phyloP scores from a whole-genome alignment of 92 coral and sea anemone genomes.

The Palythoa heliodiscus region DNA sequence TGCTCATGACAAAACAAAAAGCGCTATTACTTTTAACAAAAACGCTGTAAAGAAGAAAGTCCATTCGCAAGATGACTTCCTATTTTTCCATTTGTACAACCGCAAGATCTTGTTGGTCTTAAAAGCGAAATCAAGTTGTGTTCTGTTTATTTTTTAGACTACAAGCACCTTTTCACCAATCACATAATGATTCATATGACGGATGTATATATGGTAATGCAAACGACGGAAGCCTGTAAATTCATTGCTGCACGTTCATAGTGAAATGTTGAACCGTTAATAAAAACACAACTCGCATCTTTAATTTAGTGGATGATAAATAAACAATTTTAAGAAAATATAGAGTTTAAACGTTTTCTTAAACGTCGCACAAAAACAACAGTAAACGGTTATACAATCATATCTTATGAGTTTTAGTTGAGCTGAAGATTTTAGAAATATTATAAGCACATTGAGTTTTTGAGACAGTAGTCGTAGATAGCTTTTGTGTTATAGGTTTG shows the following conservation, averaged over 20 bases:
- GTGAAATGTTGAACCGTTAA: background rate
- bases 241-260: background rate
- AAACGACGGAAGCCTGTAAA: background rate
- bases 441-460: too few species aligned
- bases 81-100: background rate
- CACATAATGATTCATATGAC: background rate
- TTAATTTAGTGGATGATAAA: background rate
- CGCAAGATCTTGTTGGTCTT: background rate
- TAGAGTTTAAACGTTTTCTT: too few species aligned
- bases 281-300: background rate
- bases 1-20: background rate
- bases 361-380: too few species aligned
- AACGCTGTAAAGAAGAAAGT: background rate
- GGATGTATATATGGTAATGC: background rate
- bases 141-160: constrained; percentile 18
- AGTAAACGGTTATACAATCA: too few species aligned
- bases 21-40: background rate
- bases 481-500: too few species aligned
- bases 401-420: too few species aligned
- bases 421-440: too few species aligned
- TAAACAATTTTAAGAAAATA: background rate
- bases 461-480: too few species aligned
- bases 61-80: background rate
- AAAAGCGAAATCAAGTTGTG: constrained; percentile 10
- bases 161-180: constrained; percentile 28